Conservation (phyloP, 2,888 invertebrate species). For the Alloplasta piceator region DNA sequence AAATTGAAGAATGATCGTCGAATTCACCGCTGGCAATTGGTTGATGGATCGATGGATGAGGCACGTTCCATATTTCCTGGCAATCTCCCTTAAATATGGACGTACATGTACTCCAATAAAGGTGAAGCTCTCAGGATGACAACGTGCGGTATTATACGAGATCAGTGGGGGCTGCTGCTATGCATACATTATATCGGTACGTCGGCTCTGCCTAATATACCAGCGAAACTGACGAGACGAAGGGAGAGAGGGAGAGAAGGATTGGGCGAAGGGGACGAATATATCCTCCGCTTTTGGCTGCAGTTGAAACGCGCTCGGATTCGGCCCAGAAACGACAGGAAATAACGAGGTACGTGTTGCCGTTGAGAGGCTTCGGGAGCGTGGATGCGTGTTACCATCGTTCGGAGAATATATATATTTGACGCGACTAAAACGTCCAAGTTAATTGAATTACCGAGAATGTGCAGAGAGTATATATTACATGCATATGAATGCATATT, state of each 20-base stretch:
- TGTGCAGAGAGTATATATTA: too few relatives aligned
- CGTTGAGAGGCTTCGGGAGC: conserved; percentile 23
- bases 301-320: neutral
- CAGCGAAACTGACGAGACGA: conserved; percentile 5
- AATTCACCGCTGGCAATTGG: too few relatives aligned
- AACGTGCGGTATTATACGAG: conserved; percentile 35
- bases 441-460: conserved; percentile 55
- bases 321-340: neutral
- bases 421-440: conserved; percentile 52
- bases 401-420: conserved; percentile 28
- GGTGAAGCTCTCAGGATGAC: conserved; percentile 13
- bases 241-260: conserved; percentile 14
- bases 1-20: too few relatives aligned
- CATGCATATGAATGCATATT: too few relatives aligned
- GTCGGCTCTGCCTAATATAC: conserved; percentile 12
- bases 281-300: conserved; percentile 7
- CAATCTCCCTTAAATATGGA: too few relatives aligned
- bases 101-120: too few relatives aligned
- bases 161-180: conserved; percentile 15
- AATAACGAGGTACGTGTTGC: neutral
- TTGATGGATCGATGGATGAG: too few relatives aligned
- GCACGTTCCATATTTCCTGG: too few relatives aligned
- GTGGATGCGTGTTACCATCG: conserved; percentile 52
- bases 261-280: too few relatives aligned
- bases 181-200: conserved; percentile 25